Base-by-base conservation (phyloP, 1,140 invertebrate species). In the Solenopsis fugax region DNA sequence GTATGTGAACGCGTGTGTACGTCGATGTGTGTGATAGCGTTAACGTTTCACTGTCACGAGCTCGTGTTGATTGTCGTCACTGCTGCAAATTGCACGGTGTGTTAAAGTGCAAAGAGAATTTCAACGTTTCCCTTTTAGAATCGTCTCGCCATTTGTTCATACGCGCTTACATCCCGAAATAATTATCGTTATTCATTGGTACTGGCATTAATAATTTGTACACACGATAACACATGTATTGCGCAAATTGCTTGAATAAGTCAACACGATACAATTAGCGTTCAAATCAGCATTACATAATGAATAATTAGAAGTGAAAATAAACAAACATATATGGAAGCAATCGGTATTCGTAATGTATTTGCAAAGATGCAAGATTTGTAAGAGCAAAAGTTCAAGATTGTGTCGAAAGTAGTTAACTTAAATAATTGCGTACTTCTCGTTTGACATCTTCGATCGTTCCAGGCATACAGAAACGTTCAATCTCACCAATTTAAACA, bases 11-110 rank as follows among this genome's bases (percentile, higher is more conserved):
- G 50, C 29, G 56, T 69, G 77, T 69, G 54, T 48, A 21, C 58
- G 34, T 80, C 45, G 12, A 37, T 60, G n/a, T 21, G 69, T 75
- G 41, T 75, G 69, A 73, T 75, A 84, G 69, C 62, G 80, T 54
- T 73, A 60, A 73, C 78, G 50, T 81, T 81, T 85, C 71, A 62
- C 7, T 56, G 45, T 89, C 88, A 75, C 88, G 88, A 90, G 88
- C 73, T 85, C 86, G 86, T 73, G 71, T 80, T 85, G 86, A 84
- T 60, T 72, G 65, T 84, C 78, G 67, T 73, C 87, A 90, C 71
- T 84, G 84, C 90, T 91, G 87, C 89, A 88, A 91, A 90, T 91
- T 91, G 90, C 90, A 91, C 89, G 87, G 41, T 78, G 69, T 73
- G 77, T 88, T 81, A 71, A 34, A 73, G 29, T 77, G 29, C 67